Evolutionary conservation across 2,888 invertebrate genomes (phyloP).

Genomic region (Drosophila percnosoma): DNA sequence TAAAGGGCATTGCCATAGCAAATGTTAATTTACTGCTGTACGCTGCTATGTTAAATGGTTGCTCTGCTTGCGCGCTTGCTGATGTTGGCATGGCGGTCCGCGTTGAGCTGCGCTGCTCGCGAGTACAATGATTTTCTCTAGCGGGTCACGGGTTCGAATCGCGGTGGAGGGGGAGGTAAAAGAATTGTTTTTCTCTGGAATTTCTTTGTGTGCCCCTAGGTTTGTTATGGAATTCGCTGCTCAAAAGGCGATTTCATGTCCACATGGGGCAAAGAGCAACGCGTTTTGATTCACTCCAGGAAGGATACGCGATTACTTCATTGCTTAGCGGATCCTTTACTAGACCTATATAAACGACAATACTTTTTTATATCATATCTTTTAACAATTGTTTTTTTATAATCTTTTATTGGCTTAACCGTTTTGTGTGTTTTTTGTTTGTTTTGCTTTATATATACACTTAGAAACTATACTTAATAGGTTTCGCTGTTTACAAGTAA

Average conservation of each 20-base stretch:
- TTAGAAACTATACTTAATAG: conserved; percentile 53
- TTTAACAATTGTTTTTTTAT: conserved; percentile 20
- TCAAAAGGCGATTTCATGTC: conserved; percentile 10
- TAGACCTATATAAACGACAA: conserved; percentile 5
- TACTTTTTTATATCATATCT: neutral
- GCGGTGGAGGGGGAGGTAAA: neutral
- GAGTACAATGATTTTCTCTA: neutral
- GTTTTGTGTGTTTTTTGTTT: conserved; percentile 13
- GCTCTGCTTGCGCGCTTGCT: accelerated
- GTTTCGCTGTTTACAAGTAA: conserved; percentile 48
- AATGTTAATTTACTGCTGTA: conserved; percentile 16
- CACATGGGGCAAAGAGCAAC: neutral
- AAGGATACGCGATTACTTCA: neutral
- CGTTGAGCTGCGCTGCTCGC: conserved; percentile 12
- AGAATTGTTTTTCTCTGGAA: neutral
- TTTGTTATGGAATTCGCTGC: conserved; percentile 10
- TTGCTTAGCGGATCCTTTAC: conserved; percentile 1
- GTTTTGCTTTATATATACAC: conserved; percentile 55
- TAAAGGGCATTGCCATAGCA: neutral
- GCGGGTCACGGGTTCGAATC: neutral
- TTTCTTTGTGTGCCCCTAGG: neutral
- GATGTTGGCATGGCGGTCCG: conserved; percentile 26
- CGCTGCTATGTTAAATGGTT: conserved; percentile 9
- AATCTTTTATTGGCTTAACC: conserved; percentile 22
- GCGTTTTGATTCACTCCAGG: neutral